Base-by-base conservation (phyloP, 2,113 vertebrate genomes). In the Vulpes lagopus region DNA sequence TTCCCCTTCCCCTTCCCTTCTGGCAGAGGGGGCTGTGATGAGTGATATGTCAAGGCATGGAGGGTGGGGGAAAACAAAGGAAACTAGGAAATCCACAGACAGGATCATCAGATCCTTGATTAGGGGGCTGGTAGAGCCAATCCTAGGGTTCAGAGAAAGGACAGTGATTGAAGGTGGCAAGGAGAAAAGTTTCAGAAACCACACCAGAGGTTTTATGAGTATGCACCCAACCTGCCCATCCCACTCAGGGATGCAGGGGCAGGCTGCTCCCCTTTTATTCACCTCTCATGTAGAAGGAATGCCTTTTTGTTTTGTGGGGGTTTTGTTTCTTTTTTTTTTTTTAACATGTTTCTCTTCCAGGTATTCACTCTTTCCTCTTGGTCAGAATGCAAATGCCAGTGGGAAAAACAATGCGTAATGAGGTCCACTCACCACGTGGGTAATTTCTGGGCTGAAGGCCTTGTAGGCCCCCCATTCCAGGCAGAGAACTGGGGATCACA, bases 151-250 rank as follows among this genome's bases (percentile, higher is more conserved):
- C 27, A 74, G 23, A 14, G 11, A 8, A 10, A 35, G 12, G 14
- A 65, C 49, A 17, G 11, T 3, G 4, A 55, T 25, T 17, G 25
- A 95, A 53, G 49, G 17, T 25, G 14, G 35, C 25, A 35, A 15
- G n/a, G 27, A 62, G 64, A 80, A 76, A 35, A 71, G 9, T 62
- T 79, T 64, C 49, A 51, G 85, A 65, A 91, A 32, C 22, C 62
- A 17, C 76, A 76, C 49, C 0, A 4, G 43, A 35, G 43, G 15
- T 23, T 51, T 79, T 35, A 4, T 5, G 38, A 32, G 10, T 51
- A 2, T 22, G 17, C 11, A 2, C 5, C 79, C 69, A 3, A 23
- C 43, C 12, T n/a, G 19, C 32, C 11, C 0, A 0, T 16, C 23
- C 16, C 27, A 2, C 53, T 38, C 3, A 0, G 7, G 59, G 65